phyloP scores from a whole-genome alignment of 1,140 invertebrate genomes.

The Penaeus chinensis region DNA sequence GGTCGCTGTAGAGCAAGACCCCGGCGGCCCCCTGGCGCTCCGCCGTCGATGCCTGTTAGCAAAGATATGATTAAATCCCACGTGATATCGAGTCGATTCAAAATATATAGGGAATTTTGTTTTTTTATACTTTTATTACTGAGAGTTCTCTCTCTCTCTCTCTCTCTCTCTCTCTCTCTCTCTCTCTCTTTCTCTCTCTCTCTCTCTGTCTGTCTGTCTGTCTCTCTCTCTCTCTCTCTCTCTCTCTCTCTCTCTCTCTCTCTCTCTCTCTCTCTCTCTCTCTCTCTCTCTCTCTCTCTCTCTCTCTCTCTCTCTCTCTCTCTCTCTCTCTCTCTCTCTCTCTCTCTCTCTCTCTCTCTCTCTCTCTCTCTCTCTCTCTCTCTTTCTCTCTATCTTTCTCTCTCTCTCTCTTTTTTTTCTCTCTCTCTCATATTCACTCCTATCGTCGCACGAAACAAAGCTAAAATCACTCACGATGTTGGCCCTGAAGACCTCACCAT shows the following conservation, averaged over 20 bases:
- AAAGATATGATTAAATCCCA: neutral
- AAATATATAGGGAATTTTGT: neutral
- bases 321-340: too few species aligned
- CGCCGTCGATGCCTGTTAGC: constrained; percentile 4
- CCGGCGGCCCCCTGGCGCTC: constrained; percentile 3
- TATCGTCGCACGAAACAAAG: too few species aligned
- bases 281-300: too few species aligned
- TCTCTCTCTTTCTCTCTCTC: neutral
- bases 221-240: neutral
- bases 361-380: too few species aligned
- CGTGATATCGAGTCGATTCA: neutral
- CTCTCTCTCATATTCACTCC: too few species aligned
- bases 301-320: too few species aligned
- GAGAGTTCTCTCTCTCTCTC: neutral
- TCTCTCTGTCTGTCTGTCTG: neutral
- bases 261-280: too few species aligned
- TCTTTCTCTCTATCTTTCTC: too few species aligned
- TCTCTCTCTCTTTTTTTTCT: too few species aligned
- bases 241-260: too few species aligned
- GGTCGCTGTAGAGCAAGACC: constrained; percentile 5
- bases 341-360: too few species aligned
- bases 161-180: too few species aligned
- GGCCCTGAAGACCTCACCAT: constrained; percentile 71
- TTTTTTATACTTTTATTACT: neutral
- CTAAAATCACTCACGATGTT: constrained; percentile 65